Evolutionary conservation across 2,113 vertebrate species (phyloP), one percentile per base, ranked within the genome.

Genomic region (Carettochelys insculpta): DNA sequence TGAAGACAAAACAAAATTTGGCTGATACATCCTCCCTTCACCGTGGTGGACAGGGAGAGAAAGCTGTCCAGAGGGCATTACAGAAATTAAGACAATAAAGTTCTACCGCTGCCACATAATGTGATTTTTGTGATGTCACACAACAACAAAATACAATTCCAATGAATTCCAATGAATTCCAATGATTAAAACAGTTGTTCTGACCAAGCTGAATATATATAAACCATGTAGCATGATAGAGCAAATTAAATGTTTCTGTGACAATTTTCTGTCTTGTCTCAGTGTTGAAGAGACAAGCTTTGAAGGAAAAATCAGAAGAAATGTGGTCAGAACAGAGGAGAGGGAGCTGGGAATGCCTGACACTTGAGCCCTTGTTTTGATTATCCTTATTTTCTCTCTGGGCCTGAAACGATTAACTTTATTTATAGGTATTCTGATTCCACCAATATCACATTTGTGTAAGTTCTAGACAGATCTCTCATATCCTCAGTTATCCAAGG

Each of bases 1-100:
- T 87, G 83, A 48, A 94, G 78, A 93, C 20, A 78, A 47, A 95
- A 52, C 51, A 83, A 65, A 24, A 19, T 76, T 87, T 94, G 96
- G 86, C 80, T 90, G 80, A 47, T 9, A 34, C 77, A 8, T 84
- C 94, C 90, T 78, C 89, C 78, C 81, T 78, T 88, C 54, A 83
- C 11, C 0, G 3, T 80, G 38, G 87, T 61, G 77, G 85, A 52
- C 68, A 83, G 83, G 65, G 41, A 77, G 83, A 84, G 65, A 27
- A 43, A 78, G 50, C 78, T 94, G 0, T 0, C 50, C 3, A 16
- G n/a, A 71, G 14, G 19, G 45, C 92, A 89, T 80, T 53, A 65
- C 50, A 89, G 50, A 34, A 80, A 71, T 38, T 3, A 54, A 38
- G 52, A 68, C 8, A 65, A 8, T 16, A 65, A 65, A 68, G 19